phyloP scores from a whole-genome alignment of 2,113 vertebrate species.

The Oncorhynchus kisutch region DNA sequence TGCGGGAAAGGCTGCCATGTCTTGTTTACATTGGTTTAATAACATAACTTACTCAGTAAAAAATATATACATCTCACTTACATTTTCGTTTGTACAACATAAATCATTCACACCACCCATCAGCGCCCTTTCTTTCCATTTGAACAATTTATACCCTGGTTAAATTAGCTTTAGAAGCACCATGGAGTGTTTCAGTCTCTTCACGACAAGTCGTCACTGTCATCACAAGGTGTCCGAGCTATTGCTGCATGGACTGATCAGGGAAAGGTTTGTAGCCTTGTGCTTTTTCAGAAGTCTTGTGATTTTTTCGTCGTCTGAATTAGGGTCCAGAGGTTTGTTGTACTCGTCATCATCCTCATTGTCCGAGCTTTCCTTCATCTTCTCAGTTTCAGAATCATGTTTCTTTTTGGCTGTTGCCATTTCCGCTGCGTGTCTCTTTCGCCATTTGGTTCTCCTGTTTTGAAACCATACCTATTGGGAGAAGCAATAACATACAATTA shows the following conservation, averaged over 20 bases:
- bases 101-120: slow-evolving; percentile 62
- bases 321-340: slow-evolving; percentile 96
- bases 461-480: slow-evolving; percentile 94
- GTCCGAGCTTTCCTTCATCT: slow-evolving; percentile 95
- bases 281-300: slow-evolving; percentile 97
- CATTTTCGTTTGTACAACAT: slow-evolving; percentile 79
- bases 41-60: slow-evolving; percentile 95
- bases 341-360: slow-evolving; percentile 98
- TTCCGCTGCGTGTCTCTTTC: slow-evolving; percentile 95
- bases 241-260: slow-evolving; percentile 93
- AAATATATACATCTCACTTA: slow-evolving; percentile 88
- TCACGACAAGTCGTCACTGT: slow-evolving; percentile 15
- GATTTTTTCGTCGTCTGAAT: slow-evolving; percentile 97
- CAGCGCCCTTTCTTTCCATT: slow-evolving; percentile 36
- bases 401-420: slow-evolving; percentile 98
- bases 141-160: slow-evolving; percentile 64
- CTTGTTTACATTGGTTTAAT: slow-evolving; percentile 70
- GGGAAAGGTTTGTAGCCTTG: slow-evolving; percentile 86
- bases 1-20: slow-evolving; percentile 53
- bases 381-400: slow-evolving; percentile 96
- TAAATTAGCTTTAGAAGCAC: slow-evolving; percentile 69
- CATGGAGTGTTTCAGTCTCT: slow-evolving; percentile 50
- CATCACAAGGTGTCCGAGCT: slow-evolving; percentile 89
- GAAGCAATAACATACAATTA: not conserved
- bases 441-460: slow-evolving; percentile 96